These are phyloP conservation scores for Pseudeuparius sepicola DNA, from an alignment of 2,888 invertebrate species.

Conservation along the genomic window DNA sequence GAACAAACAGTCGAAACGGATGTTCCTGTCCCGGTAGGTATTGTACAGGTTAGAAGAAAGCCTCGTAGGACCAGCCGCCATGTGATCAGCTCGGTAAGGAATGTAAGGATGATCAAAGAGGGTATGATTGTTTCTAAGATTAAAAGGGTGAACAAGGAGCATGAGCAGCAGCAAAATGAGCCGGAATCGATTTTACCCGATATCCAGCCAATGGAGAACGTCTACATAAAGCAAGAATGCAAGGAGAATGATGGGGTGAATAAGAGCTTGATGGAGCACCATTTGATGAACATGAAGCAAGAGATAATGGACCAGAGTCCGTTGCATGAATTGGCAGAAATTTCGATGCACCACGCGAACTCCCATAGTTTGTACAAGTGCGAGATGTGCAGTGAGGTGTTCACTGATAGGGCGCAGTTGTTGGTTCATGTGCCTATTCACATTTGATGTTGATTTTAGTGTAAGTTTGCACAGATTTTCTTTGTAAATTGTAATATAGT, in stretches of 20 bases:
- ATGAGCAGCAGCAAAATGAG: no score
- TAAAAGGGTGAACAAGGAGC: slow-evolving; percentile 28
- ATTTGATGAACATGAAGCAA: slow-evolving; percentile 27
- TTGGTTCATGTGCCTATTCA: slow-evolving; percentile 74
- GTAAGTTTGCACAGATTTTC: background rate
- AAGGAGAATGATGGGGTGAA: background rate
- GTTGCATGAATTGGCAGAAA: slow-evolving; percentile 43
- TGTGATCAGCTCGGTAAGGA: background rate
- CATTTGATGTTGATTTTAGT: slow-evolving; percentile 49
- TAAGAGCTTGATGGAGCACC: background rate
- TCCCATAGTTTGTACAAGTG: slow-evolving; percentile 53
- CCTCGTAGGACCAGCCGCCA: slow-evolving; percentile 18
- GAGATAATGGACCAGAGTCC: slow-evolving; percentile 40
- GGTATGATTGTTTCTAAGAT: slow-evolving; percentile 38
- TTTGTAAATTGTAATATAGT: no score
- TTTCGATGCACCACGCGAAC: slow-evolving; percentile 39
- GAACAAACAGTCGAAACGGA: slow-evolving; percentile 33
- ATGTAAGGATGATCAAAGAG: slow-evolving; percentile 33
- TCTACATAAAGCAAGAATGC: slow-evolving; percentile 18
- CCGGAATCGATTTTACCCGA: slow-evolving; percentile 17
- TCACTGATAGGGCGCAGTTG: slow-evolving; percentile 61
- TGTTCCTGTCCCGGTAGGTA: slow-evolving; percentile 27
- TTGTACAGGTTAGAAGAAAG: slow-evolving; percentile 25
- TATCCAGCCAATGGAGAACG: slow-evolving; percentile 11
- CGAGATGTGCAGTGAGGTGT: slow-evolving; percentile 73